Base-by-base conservation (phyloP, 1,140 invertebrate species). In the Rhopalosiphum padi region DNA sequence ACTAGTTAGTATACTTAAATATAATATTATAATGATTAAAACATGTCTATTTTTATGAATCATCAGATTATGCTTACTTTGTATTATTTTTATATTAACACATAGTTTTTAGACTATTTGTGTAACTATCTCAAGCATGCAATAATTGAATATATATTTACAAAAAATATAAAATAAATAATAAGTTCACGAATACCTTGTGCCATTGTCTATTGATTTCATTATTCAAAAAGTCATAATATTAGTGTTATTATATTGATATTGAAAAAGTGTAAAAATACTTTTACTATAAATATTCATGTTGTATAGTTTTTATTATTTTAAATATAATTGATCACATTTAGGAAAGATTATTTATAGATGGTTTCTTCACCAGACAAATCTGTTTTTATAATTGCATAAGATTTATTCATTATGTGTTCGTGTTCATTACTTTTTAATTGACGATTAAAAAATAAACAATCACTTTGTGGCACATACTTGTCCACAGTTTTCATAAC, bases 391-490 rank as follows among this genome's bases (percentile, higher is more conserved):
- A 3, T 0, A 41, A 51, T 11, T 8, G 9, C 2, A 37, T 37
- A 37, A 30, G 86, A 48, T 48, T 87, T 87, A 21, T 46, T 6
- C 25, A 87, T 0, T 25, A 87, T 0, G 25, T 35, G 48, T 37
- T 89, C 48, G 25, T 35, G 48, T 37, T 89, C 48, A 5, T 89
- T 55, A n/a, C 37, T 53, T 37, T 53, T 55, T 37, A 30, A 21
- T 30, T 93, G 91, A 85, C 43, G 48, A 37, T 22, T 93, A 55
- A 55, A 93, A n/a, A 86, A 93, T 21, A 93, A 37, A 86, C 82
- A 86, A 30, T 93, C 48, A 85, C 35, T 93, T 85, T 93, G 53
- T 68, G 91, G 91, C 9, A 85, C 68, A 43, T 86, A 86, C 48
- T 53, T 85, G 1, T 93, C 91, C n/a, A 85, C 91, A 2, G 23